Conservation (phyloP, 1,140 invertebrate species). For the Drosophila erecta region DNA sequence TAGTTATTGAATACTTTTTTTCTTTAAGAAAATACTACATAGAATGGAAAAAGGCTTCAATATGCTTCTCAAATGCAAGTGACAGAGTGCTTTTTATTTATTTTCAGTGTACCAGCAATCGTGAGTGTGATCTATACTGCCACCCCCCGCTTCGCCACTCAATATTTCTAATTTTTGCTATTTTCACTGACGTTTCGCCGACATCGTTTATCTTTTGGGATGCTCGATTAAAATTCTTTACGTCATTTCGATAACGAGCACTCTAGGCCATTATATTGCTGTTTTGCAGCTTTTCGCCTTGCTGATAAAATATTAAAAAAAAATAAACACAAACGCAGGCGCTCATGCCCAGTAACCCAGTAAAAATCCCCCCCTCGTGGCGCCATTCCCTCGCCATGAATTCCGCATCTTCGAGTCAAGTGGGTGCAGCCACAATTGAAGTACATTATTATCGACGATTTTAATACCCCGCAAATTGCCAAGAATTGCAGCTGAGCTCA, state of each 20-base stretch:
- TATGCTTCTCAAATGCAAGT: no score
- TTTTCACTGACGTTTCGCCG: constrained; percentile 31
- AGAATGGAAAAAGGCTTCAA: no score
- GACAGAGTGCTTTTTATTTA: neutral
- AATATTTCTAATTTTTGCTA: constrained; percentile 4
- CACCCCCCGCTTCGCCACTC: neutral
- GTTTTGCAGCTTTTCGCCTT: constrained; percentile 31
- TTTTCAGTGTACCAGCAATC: constrained; percentile 6
- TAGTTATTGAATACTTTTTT: no score
- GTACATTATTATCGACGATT: constrained; percentile 6
- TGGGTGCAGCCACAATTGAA: constrained; percentile 32
- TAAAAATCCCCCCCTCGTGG: constrained; percentile 16
- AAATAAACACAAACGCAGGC: constrained; percentile 13
- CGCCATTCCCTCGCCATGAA: neutral
- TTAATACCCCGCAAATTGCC: constrained; percentile 49
- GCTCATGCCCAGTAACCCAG: constrained; percentile 49
- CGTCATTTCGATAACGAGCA: constrained; percentile 69
- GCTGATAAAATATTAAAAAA: constrained; percentile 39
- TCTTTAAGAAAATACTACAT: no score
- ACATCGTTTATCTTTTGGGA: constrained; percentile 73
- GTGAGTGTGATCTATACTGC: constrained; percentile 6
- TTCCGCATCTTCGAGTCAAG: constrained; percentile 26
- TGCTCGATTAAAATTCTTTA: constrained; percentile 80
- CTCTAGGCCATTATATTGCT: constrained; percentile 1
- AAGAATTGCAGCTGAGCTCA: constrained; percentile 10